Base-by-base conservation (phyloP, 2,888 invertebrate species). In the Acrobasis consociella region DNA sequence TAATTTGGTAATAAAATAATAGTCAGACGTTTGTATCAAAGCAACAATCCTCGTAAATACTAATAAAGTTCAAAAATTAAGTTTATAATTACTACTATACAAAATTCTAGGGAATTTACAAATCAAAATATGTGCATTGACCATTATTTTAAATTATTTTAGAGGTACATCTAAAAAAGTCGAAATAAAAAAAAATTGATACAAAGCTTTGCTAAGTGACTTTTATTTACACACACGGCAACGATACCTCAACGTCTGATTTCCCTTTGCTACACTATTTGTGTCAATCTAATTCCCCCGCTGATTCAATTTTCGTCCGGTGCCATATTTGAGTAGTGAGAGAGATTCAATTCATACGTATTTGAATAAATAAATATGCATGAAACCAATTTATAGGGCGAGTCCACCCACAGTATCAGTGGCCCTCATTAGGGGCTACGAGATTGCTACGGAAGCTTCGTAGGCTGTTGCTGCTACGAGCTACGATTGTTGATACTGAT, bases 341-440 rank as follows among this genome's bases (percentile, higher is more conserved):
- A 76, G 86, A 88, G 89, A 90, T 91, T 91, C 91, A 91, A 91
- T 90, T 90, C 90, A 89, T 91, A 89, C 87, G 87, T 87, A 91
- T 92, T 92, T 91, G 92, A 92, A 92, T 91, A 92, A 91, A 91
- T 91, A 91, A 91, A 92, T 92, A 92, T 91, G 91, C 91, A 92
- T 92, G 91, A 86, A 90, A 90, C 85, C 91, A 92, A 91, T 91
- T 91, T 91, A 90, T 91, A 89, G 87, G 86, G 90, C 85, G 83
- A 79, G 82, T 69, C 69, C 63, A 76, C 76, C 77, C 80, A 85
- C 87, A 86, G 87, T 88, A 87, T 87, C 86, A 82, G 83, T 77
- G 79, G 62, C 76, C 83, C 87, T 89, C 91, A 91, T 91, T 91
- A 90, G 86, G 78, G 77, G 78, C 82, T 83, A 76, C 76, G 82